These are phyloP conservation scores for Cotesia vestalis DNA, from an alignment of 1,140 invertebrate species.

Conservation along the genomic window DNA sequence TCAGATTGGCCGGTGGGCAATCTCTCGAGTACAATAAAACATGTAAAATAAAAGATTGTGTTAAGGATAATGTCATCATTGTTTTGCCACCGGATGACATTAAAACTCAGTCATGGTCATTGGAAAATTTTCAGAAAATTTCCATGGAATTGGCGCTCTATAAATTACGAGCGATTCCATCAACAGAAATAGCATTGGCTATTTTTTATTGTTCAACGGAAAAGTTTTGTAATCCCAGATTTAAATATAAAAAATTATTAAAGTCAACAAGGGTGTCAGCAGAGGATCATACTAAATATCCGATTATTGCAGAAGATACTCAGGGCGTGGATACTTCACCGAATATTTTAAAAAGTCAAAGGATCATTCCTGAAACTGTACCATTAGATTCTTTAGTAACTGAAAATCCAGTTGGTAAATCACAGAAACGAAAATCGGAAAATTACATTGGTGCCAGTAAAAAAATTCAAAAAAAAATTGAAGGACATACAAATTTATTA, in stretches of 20 bases:
- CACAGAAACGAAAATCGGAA: too few species aligned
- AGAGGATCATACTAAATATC: background rate
- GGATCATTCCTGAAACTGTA: too few species aligned
- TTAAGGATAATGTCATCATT: background rate
- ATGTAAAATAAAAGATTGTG: background rate
- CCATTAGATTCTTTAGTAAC: too few species aligned
- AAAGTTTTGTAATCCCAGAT: conserved; percentile 31
- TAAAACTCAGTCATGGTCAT: background rate
- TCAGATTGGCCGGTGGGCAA: conserved; percentile 30
- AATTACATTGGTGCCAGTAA: too few species aligned
- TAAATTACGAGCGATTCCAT: conserved; percentile 29
- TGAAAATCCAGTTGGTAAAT: too few species aligned
- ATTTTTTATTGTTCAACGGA: conserved; percentile 32
- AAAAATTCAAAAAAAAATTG: too few species aligned
- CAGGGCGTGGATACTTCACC: conserved; percentile 15
- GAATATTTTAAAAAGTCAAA: background rate
- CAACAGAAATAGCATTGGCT: conserved; percentile 31
- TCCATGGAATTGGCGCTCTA: background rate
- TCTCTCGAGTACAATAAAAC: background rate
- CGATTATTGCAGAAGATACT: conserved; percentile 17
- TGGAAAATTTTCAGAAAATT: background rate
- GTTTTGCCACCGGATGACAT: background rate
- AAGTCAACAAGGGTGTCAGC: background rate
- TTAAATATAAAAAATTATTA: conserved; percentile 19
- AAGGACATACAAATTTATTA: too few species aligned